Percentiles rank a stretch among this genome's conserved stretches.
Evolutionary conservation across 2,113 vertebrate species (phyloP).

Genomic region (Mus pahari): DNA sequence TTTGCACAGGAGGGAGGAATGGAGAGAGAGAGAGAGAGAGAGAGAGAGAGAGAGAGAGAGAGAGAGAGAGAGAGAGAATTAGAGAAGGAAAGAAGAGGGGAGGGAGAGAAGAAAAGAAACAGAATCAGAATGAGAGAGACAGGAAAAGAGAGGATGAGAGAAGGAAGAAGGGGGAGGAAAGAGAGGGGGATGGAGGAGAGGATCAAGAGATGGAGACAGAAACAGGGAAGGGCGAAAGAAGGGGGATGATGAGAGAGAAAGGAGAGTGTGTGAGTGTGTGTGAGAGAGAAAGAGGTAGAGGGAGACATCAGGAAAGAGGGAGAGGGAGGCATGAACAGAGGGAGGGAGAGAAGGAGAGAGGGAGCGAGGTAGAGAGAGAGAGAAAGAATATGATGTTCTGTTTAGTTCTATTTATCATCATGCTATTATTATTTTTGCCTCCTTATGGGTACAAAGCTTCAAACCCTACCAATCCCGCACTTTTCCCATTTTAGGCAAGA

Average conservation of each 20-base stretch:
- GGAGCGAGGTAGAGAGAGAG: background rate
- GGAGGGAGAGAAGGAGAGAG: background rate
- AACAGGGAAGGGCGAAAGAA: background rate
- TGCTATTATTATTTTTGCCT: background rate
- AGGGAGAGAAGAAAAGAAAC: background rate
- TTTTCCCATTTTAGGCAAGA: conserved; percentile 35
- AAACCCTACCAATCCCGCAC: background rate
- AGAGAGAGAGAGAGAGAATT: background rate
- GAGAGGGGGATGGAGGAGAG: background rate
- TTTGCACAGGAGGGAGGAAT: conserved; percentile 36
- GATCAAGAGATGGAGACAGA: too few relatives aligned
- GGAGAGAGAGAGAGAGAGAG: background rate
- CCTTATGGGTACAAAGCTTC: background rate
- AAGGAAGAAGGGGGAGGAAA: too few relatives aligned
- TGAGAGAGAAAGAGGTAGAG: background rate
- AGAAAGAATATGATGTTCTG: background rate
- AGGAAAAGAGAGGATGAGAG: background rate
- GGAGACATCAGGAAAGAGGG: background rate
- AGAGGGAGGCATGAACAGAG: fast-evolving
- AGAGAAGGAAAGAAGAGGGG: background rate
- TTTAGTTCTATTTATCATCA: background rate
- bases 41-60: background rate
- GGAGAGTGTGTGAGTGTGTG: background rate
- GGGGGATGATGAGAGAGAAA: too few relatives aligned
- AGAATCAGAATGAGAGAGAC: background rate